Conservation (phyloP, 1,140 invertebrate species). For the Ostrea denselamellosa region DNA sequence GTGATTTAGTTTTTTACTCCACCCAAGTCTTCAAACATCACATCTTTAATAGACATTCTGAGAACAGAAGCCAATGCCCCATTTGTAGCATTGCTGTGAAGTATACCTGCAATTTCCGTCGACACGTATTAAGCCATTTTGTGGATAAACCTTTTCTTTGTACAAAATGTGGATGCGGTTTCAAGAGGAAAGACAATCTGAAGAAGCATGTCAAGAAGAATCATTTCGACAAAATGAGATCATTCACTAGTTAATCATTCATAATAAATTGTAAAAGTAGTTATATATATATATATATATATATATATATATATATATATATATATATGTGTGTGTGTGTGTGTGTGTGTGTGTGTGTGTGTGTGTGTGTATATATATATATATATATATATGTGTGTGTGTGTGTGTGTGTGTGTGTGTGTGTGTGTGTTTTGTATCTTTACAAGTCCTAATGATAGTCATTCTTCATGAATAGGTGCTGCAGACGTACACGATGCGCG, state of each 20-base stretch:
- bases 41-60: background rate
- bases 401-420: too few species aligned
- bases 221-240: background rate
- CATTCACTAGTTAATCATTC: background rate
- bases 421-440: too few species aligned
- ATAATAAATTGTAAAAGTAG: background rate
- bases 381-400: too few species aligned
- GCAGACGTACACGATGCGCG: too few species aligned
- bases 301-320: too few species aligned
- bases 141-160: background rate
- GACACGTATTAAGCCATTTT: slow-evolving; percentile 32
- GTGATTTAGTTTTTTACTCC: background rate
- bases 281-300: too few species aligned
- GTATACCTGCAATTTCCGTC: slow-evolving; percentile 38
- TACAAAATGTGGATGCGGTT: slow-evolving; percentile 8
- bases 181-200: background rate
- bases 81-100: slow-evolving; percentile 40
- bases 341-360: too few species aligned
- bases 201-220: background rate
- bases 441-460: too few species aligned
- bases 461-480: too few species aligned
- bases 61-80: slow-evolving; percentile 18
- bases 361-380: too few species aligned
- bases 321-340: too few species aligned
- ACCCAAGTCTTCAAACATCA: background rate